phyloP scores from a whole-genome alignment of 1,140 invertebrate species.

The Leptinotarsa defecta region DNA sequence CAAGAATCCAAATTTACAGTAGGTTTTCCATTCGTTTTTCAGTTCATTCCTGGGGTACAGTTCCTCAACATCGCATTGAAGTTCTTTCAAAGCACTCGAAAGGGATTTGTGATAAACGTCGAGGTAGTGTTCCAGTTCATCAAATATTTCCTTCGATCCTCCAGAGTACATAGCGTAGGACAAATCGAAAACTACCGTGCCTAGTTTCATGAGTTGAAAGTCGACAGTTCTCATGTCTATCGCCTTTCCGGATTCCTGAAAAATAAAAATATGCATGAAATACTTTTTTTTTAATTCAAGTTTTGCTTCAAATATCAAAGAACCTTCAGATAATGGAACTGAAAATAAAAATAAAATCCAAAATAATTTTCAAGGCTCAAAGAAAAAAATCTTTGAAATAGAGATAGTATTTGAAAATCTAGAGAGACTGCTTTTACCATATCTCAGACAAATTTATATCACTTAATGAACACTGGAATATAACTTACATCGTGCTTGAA shows the following conservation, averaged over 20 bases:
- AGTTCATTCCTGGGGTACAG: conserved; percentile 57
- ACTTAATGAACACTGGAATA: too few species aligned
- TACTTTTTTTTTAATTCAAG: too few species aligned
- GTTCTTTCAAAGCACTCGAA: conserved; percentile 51
- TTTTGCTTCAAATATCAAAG: too few species aligned
- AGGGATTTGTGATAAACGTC: conserved; percentile 62
- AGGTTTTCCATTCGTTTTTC: conserved; percentile 51
- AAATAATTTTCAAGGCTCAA: too few species aligned
- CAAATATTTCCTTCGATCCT: conserved; percentile 58
- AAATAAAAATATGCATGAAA: background rate
- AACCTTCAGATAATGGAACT: too few species aligned
- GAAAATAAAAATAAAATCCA: too few species aligned
- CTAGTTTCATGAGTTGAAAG: conserved; percentile 61
- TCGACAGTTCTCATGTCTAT: conserved; percentile 55
- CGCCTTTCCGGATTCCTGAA: background rate
- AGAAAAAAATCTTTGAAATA: too few species aligned
- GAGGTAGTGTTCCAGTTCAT: conserved; percentile 58
- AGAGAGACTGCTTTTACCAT: too few species aligned
- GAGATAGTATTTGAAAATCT: too few species aligned
- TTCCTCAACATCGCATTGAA: conserved; percentile 55
- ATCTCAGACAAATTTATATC: too few species aligned
- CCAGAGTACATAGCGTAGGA: conserved; percentile 63
- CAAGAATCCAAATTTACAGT: conserved; percentile 50
- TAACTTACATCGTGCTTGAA: conserved; percentile 41
- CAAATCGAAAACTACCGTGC: conserved; percentile 63